Evolutionary conservation across 2,797 vertebrate genomes (phyloP).

Genomic region (Lates japonicus): DNA sequence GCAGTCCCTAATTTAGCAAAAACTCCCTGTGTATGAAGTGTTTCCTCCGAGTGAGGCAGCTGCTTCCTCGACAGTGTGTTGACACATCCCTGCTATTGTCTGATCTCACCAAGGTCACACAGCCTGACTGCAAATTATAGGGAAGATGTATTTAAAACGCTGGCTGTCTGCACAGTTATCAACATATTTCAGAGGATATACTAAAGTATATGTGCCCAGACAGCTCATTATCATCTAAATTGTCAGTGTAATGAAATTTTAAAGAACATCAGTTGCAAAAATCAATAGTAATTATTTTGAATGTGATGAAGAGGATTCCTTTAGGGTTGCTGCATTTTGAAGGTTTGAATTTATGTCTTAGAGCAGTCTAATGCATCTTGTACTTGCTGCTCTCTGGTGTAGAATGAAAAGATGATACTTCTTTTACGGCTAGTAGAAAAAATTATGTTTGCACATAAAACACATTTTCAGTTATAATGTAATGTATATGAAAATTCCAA

Average conservation of each 20-base stretch:
- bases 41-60: constrained; percentile 29
- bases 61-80: constrained; percentile 18
- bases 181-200: constrained; percentile 5
- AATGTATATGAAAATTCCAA: not conserved
- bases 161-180: not conserved
- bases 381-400: constrained; percentile 14
- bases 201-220: constrained; percentile 4
- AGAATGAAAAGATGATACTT: constrained; percentile 23
- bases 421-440: constrained; percentile 8
- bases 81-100: constrained; percentile 21
- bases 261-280: constrained; percentile 26
- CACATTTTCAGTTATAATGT: not conserved
- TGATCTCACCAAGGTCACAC: constrained; percentile 35
- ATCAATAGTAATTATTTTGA: constrained; percentile 57
- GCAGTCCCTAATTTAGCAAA: constrained; percentile 3
- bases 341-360: constrained; percentile 38
- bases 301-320: constrained; percentile 37
- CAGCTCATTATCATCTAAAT: constrained; percentile 43
- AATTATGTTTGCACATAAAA: not conserved
- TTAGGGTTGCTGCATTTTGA: constrained; percentile 22
- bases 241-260: constrained; percentile 35
- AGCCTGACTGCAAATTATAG: constrained; percentile 9
- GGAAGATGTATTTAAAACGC: constrained; percentile 7
- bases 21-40: constrained; percentile 21
- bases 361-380: constrained; percentile 5